Percentiles rank a stretch among this genome's conserved stretches.
Conservation (phyloP, 2,113 vertebrate genomes). For the Poeciliopsis occidentalis region DNA sequence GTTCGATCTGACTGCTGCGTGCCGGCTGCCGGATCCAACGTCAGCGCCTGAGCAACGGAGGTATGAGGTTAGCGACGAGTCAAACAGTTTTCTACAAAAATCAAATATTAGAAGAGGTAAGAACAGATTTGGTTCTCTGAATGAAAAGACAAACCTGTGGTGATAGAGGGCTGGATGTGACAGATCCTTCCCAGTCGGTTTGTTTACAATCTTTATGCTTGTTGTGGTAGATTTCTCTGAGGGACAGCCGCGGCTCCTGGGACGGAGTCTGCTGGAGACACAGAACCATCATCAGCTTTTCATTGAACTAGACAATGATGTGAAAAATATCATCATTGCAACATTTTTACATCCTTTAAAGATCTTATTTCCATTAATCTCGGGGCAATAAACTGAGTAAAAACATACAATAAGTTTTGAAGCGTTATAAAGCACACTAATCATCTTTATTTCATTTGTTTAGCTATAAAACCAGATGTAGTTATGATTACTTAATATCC, state of each 20-base stretch:
- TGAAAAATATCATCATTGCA: background rate
- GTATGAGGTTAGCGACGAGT: background rate
- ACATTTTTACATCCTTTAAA: too few species aligned
- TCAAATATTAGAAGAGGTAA: background rate
- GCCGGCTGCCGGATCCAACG: conserved; percentile 81
- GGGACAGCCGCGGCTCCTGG: conserved; percentile 79
- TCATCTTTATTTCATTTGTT: too few species aligned
- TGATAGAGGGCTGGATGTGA: conserved; percentile 76
- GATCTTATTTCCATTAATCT: too few species aligned
- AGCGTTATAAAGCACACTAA: too few species aligned
- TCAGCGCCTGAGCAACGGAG: conserved; percentile 80
- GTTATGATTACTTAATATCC: too few species aligned
- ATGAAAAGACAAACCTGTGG: conserved; percentile 82
- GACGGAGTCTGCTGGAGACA: conserved; percentile 65
- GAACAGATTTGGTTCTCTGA: background rate
- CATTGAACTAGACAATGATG: too few species aligned
- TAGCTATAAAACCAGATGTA: too few species aligned
- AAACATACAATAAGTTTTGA: too few species aligned
- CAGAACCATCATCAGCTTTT: background rate
- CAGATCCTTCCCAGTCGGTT: conserved; percentile 76
- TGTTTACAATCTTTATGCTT: conserved; percentile 82
- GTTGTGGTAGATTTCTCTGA: conserved; percentile 90
- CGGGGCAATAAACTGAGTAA: too few species aligned
- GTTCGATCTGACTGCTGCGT: conserved; percentile 81
- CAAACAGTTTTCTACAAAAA: background rate